Evolutionary conservation across 2,113 vertebrate species (phyloP).

Genomic region (Etia nguti): DNA sequence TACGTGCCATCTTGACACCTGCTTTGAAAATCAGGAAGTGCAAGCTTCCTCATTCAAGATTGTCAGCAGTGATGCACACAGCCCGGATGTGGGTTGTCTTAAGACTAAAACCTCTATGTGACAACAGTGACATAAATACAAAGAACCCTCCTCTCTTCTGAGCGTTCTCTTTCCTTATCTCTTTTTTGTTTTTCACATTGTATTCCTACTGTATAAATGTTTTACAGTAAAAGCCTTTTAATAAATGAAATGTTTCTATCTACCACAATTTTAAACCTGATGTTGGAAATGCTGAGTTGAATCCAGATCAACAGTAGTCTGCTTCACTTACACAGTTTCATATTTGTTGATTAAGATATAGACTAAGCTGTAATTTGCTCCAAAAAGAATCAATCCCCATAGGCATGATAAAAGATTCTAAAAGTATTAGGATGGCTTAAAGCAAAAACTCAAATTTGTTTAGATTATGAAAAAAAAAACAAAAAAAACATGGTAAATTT

Average conservation of each 20-base stretch:
- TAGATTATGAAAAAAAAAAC: background rate
- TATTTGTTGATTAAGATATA: background rate
- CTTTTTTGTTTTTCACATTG: background rate
- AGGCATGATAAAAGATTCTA: background rate
- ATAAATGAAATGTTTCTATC: background rate
- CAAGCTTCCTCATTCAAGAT: background rate
- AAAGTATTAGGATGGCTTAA: background rate
- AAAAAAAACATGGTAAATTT: background rate
- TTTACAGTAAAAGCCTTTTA: background rate
- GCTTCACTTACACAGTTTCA: background rate
- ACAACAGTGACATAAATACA: background rate
- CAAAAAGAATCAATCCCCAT: fast-evolving
- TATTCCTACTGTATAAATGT: background rate
- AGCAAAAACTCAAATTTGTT: background rate
- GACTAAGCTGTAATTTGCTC: background rate
- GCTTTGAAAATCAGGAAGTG: background rate
- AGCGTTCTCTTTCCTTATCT: fast-evolving
- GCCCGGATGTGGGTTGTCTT: background rate
- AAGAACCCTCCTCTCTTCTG: background rate
- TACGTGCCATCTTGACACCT: background rate
- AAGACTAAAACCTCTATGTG: background rate
- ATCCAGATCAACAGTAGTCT: fast-evolving
- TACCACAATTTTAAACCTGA: background rate
- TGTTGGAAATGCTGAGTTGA: fast-evolving
- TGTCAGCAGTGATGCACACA: background rate